phyloP scores from a whole-genome alignment of 2,888 invertebrate species.

The Oscheius myriophilus region DNA sequence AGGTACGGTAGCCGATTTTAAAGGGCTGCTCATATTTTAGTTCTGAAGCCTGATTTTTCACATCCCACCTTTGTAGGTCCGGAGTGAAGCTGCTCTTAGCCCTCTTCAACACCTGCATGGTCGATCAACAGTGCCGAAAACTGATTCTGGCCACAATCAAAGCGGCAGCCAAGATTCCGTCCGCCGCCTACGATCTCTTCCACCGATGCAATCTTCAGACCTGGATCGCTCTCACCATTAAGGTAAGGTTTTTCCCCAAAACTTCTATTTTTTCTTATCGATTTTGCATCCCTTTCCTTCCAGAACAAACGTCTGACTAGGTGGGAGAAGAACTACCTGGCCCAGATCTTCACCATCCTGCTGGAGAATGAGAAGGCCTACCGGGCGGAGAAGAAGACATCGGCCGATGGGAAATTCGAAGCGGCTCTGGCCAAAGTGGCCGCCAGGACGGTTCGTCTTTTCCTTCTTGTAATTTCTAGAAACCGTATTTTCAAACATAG shows the following conservation, averaged over 20 bases:
- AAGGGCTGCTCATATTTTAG: neutral
- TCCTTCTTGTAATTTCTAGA: too few relatives aligned
- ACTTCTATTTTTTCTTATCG: too few relatives aligned
- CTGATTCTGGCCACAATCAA: slow-evolving; percentile 21
- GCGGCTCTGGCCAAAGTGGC: too few relatives aligned
- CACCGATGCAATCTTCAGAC: slow-evolving; percentile 41
- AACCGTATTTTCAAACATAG: too few relatives aligned
- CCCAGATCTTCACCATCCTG: slow-evolving; percentile 36
- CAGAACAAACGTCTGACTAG: slow-evolving; percentile 42
- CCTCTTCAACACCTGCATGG: slow-evolving; percentile 31
- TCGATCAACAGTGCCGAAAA: slow-evolving; percentile 21
- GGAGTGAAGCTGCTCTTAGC: slow-evolving; percentile 40
- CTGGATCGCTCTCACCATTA: slow-evolving; percentile 49
- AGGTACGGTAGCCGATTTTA: slow-evolving; percentile 25
- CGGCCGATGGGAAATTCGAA: too few relatives aligned
- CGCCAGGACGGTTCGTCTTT: too few relatives aligned
- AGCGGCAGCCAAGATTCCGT: slow-evolving; percentile 32
- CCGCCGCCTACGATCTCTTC: slow-evolving; percentile 49
- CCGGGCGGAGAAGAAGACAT: neutral
- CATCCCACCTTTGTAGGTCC: slow-evolving; percentile 20
- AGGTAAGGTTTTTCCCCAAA: slow-evolving; percentile 29
- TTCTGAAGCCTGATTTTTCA: neutral
- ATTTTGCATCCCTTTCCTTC: slow-evolving; percentile 2
- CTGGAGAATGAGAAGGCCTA: slow-evolving; percentile 4
- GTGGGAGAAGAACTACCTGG: slow-evolving; percentile 54